phyloP scores from a whole-genome alignment of 1,140 invertebrate species.

The Solenopsis invicta region DNA sequence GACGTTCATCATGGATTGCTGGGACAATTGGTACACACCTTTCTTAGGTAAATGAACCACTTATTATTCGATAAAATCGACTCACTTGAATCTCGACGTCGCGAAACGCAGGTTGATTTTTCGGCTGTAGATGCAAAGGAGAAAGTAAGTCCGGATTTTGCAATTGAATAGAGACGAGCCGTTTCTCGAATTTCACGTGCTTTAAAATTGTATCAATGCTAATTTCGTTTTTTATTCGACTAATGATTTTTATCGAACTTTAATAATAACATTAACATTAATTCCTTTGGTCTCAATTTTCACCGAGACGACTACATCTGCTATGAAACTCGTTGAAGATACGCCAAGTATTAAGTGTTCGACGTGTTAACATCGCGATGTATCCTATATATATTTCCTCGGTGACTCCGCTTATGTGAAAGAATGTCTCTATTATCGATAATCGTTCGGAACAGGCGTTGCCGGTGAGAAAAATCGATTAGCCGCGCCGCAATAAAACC shows the following conservation, averaged over 20 bases:
- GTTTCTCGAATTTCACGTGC: neutral
- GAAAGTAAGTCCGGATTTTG: neutral
- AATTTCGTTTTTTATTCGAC: neutral
- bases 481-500: constrained; percentile 24
- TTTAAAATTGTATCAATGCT: neutral
- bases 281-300: neutral
- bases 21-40: constrained; percentile 85
- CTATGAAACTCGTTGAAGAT: neutral
- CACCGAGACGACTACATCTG: neutral
- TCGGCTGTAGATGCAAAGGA: neutral
- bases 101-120: neutral
- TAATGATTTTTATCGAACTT: neutral
- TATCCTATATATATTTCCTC: neutral
- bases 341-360: neutral
- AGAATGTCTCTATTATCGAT: constrained; percentile 14
- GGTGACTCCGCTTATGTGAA: neutral
- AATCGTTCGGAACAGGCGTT: constrained; percentile 14
- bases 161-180: neutral
- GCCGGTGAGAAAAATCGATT: constrained; percentile 23
- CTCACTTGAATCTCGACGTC: neutral
- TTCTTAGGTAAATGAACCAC: constrained; percentile 83
- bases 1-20: constrained; percentile 84
- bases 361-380: neutral
- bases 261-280: constrained; percentile 3
- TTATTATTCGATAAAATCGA: neutral